Evolutionary conservation across 2,113 vertebrate genomes (phyloP), one percentile per base, ranked within the genome.

Genomic region (Nettapus auritus): DNA sequence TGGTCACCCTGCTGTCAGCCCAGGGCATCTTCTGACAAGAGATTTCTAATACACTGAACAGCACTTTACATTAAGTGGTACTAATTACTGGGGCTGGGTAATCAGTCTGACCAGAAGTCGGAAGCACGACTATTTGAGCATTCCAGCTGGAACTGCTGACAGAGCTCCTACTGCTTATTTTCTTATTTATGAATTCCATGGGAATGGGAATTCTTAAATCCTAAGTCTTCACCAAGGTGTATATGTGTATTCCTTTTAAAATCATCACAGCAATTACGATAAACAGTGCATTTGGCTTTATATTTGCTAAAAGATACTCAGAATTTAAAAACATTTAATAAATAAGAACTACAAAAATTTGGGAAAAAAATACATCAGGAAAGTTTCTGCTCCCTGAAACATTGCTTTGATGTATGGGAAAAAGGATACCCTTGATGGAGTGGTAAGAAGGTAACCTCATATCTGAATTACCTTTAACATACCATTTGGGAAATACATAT

Each of bases 1-100:
- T 96, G 93, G 95, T 97, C 96, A 97, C 64, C 82, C 93, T 94
- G 96, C 94, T 96, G 95, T 97, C 93, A 97, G 93, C 95, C 95
- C 95, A 94, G 95, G 93, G 94, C 94, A 89, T 87, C 93, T 94
- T 94, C 90, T 97, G 92, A 97, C 96, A 96, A 97, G 96, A 96
- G 75, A 94, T 96, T 96, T 91, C 85, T 97, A 94, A 94, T 86
- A 90, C 83, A 77, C 84, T 94, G 88, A 95, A 69, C 82, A 96
- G 91, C 81, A 89, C 80, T 95, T 97, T 94, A 96, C 91, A 95
- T 88, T 94, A 96, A 96, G 96, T 96, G 94, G 75, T 88, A 94
- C 93, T 96, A 97, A 96, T 95, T 97, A 94, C 74, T 80, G 48
- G 74, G 63, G 69, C 68, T 91, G 82, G 68, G 33, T 96, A 92